Conservation (phyloP, 2,797 vertebrate genomes). For the Xerus rutilus region DNA sequence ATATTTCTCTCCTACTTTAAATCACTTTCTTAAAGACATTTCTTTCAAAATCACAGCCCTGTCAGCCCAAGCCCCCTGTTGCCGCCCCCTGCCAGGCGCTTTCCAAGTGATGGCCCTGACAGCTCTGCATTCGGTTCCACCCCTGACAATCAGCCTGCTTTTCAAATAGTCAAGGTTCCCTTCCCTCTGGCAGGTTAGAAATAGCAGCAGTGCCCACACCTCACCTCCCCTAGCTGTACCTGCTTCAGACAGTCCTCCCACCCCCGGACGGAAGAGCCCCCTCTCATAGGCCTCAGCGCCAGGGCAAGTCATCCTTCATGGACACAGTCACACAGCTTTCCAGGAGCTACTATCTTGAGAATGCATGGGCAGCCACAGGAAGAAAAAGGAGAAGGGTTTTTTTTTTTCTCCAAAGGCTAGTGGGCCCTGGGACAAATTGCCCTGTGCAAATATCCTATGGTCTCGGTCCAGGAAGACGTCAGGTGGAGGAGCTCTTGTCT, state of each 20-base stretch:
- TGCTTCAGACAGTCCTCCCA: background rate
- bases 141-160: slow-evolving; percentile 81
- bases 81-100: slow-evolving; percentile 77
- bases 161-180: slow-evolving; percentile 61
- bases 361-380: too few relatives aligned
- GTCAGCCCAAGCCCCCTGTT: slow-evolving; percentile 76
- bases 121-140: slow-evolving; percentile 72
- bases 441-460: background rate
- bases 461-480: background rate
- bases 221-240: background rate
- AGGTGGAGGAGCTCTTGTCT: too few relatives aligned
- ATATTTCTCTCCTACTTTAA: slow-evolving; percentile 80
- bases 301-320: background rate
- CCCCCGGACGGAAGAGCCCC: background rate
- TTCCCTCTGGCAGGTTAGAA: slow-evolving; percentile 60
- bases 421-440: background rate
- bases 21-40: slow-evolving; percentile 73
- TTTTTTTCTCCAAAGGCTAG: background rate
- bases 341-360: background rate
- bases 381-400: background rate
- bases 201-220: slow-evolving; percentile 72
- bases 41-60: slow-evolving; percentile 83
- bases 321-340: background rate
- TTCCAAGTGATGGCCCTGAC: slow-evolving; percentile 70
- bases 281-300: background rate